A percentile compares a stretch with the other conserved stretches of the same genome.
Evolutionary conservation across 2,113 vertebrate species (phyloP).

Genomic region (Calidris pygmaea): DNA sequence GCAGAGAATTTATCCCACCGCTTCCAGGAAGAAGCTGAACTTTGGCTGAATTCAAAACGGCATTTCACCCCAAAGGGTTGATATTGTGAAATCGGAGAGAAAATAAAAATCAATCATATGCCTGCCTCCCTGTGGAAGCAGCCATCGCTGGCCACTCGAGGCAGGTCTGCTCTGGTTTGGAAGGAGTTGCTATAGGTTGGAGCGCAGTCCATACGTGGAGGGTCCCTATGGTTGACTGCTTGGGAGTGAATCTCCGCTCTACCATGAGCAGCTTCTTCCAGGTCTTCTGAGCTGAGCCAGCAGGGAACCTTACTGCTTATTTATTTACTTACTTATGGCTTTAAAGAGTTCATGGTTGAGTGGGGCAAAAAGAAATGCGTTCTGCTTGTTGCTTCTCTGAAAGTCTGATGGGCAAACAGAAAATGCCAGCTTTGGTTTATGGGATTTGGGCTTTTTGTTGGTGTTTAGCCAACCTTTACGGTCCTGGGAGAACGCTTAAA

Average conservation of each 20-base stretch:
- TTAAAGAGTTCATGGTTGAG: conserved; percentile 2
- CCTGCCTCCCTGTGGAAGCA: background rate
- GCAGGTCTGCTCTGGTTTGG: background rate
- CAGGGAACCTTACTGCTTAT: background rate
- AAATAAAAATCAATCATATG: background rate
- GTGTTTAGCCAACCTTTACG: background rate
- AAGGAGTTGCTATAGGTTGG: background rate
- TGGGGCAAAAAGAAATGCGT: background rate
- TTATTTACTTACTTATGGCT: conserved; percentile 43
- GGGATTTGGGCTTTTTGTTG: background rate
- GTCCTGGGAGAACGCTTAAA: background rate
- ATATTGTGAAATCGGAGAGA: background rate
- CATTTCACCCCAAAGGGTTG: background rate
- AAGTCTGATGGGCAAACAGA: background rate
- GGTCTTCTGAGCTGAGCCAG: background rate
- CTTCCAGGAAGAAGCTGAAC: background rate
- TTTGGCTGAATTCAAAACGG: background rate
- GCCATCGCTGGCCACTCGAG: background rate
- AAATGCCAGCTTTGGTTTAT: background rate
- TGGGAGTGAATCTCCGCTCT: background rate
- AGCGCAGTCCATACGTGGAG: background rate
- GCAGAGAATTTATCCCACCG: background rate
- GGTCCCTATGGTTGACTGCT: background rate
- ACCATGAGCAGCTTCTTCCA: background rate
- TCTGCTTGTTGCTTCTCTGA: background rate